Base-by-base conservation (phyloP, 2,797 vertebrate genomes). In the Poecilia velifera region DNA sequence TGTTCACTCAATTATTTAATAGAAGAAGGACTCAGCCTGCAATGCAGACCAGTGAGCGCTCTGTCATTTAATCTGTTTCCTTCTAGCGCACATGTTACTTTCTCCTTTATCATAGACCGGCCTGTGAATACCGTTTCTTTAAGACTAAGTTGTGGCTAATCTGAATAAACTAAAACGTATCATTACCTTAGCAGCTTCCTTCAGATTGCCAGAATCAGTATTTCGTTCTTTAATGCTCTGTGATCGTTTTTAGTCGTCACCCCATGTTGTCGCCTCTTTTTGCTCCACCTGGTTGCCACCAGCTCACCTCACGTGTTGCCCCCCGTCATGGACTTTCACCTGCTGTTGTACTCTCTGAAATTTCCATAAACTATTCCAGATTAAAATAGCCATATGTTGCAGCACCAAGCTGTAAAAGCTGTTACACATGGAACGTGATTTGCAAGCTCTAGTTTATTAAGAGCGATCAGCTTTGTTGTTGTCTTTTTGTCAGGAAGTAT, bases 1-100 rank as follows among this genome's bases (percentile, higher is more conserved):
- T 76, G 71, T 82, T 84, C 47, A 49, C 81, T 94, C 81, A 93
- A 94, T 93, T 93, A 92, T 94, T 93, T 2, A 93, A 79, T 78
- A 82, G 76, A 76, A 80, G 59, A 90, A 57, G 77, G 86, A 85
- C 78, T 62, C 39, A n/a, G 10, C 66, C n/a, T n/a, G n/a, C n/a
- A n/a, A n/a, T n/a, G n/a, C n/a, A n/a, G n/a, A n/a, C n/a, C 76
- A 85, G 66, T 3, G 45, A 84, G 39, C 72, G n/a, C 64, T 13
- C 70, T 83, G 51, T 75, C 51, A 77, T 75, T 76, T 73, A 41
- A 77, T 80, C 55, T 39, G 72, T 74, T 72, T 77, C 14, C 51
- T 34, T 76, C 25, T 43, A 34, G 28, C n/a, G 68, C 25, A 72
- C 20, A n/a, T 59, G 72, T 51, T 79, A 25, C 74, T 86, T 76